Percentiles rank a stretch among this genome's conserved stretches.
Evolutionary conservation across 1,140 invertebrate genomes (phyloP).

Genomic region (Pinna nobilis): DNA sequence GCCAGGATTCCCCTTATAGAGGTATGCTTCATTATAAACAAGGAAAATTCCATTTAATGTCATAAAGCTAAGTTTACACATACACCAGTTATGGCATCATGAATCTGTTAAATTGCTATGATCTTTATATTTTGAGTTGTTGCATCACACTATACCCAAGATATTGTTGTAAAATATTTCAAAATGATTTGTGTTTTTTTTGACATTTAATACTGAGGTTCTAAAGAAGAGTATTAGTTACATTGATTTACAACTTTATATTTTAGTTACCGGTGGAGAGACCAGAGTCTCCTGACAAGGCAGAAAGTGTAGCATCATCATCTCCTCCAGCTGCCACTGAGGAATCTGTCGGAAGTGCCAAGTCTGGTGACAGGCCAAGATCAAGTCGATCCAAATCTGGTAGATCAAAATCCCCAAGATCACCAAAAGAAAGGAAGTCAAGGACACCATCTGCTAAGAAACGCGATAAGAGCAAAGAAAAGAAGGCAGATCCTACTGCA

Average conservation of each 20-base stretch:
- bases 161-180: too few species aligned
- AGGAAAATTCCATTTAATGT: too few species aligned
- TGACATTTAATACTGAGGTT: too few species aligned
- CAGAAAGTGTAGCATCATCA: slow-evolving; percentile 41
- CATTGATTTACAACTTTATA: too few species aligned
- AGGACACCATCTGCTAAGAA: slow-evolving; percentile 66
- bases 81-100: too few species aligned
- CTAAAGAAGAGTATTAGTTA: too few species aligned
- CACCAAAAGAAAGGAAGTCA: slow-evolving; percentile 63
- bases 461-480: slow-evolving; percentile 60
- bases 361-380: slow-evolving; percentile 43
- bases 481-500: slow-evolving; percentile 52
- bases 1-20: slow-evolving; percentile 72
- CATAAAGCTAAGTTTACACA: too few species aligned
- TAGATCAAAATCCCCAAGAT: slow-evolving; percentile 49
- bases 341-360: slow-evolving; percentile 41
- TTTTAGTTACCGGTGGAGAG: slow-evolving; percentile 60
- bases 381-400: slow-evolving; percentile 55
- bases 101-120: too few species aligned
- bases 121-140: too few species aligned
- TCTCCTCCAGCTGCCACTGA: slow-evolving; percentile 42
- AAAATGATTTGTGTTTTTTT: too few species aligned
- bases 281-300: slow-evolving; percentile 56
- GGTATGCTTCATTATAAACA: too few species aligned
- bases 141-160: too few species aligned